phyloP scores from a whole-genome alignment of 2,888 invertebrate species.

The Drosophila conformis region DNA sequence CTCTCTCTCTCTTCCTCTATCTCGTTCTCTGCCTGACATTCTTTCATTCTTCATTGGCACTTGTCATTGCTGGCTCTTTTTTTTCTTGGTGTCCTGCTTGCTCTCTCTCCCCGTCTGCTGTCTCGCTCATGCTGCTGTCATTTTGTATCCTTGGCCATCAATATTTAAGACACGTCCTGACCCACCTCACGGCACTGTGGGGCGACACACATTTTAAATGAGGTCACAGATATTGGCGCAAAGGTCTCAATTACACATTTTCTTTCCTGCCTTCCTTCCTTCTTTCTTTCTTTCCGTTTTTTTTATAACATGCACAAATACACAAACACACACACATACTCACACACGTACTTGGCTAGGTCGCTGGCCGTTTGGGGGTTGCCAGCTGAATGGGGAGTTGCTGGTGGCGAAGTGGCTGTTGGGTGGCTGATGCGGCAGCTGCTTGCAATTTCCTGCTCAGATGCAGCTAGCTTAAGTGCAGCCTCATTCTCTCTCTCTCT shows the following conservation, averaged over 20 bases:
- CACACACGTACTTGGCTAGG: conserved; percentile 32
- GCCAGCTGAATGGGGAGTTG: conserved; percentile 10
- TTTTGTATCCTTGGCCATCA: conserved; percentile 35
- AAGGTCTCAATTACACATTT: conserved; percentile 80
- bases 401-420: not conserved
- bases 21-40: not conserved
- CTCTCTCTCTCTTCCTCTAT: not conserved
- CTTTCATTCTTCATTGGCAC: not conserved
- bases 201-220: conserved; percentile 76
- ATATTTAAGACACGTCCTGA: conserved; percentile 56
- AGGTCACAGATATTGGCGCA: conserved; percentile 77
- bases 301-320: conserved; percentile 13
- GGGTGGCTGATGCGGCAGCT: not conserved
- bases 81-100: not conserved
- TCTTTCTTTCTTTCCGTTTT: conserved; percentile 11
- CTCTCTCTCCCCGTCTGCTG: not conserved
- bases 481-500: conserved; percentile 17
- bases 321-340: conserved; percentile 1
- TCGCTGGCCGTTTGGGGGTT: conserved; percentile 45
- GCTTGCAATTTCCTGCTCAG: conserved; percentile 2
- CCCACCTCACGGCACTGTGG: conserved; percentile 69
- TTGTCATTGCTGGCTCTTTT: not conserved
- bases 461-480: conserved; percentile 49
- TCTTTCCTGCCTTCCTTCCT: conserved; percentile 23
- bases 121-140: not conserved